These are phyloP conservation scores for Crossaster papposus DNA, from an alignment of 53 echinoderm and acorn worm genomes.

Conservation along the genomic window DNA sequence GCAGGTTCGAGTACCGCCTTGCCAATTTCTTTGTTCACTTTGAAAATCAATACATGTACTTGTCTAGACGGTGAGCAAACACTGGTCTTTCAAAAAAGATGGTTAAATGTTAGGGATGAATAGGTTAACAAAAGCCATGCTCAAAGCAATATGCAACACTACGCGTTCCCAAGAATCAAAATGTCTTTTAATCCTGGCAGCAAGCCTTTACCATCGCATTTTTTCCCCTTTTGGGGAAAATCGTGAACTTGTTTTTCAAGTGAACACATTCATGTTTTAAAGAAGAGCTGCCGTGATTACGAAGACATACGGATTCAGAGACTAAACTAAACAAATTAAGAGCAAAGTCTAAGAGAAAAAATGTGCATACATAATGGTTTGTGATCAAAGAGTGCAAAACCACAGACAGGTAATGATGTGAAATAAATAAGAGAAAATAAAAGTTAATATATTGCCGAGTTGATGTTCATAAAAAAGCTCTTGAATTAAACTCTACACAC, in stretches of 20 bases:
- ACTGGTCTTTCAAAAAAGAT: background rate
- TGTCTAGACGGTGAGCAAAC: background rate
- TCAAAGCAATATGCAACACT: constrained; percentile 32
- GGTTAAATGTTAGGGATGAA: background rate
- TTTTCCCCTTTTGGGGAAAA: background rate
- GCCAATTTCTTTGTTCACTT: no score
- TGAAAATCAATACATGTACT: background rate
- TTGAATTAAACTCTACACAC: constrained; percentile 27
- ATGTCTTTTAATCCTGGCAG: background rate
- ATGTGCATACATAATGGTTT: constrained; percentile 43
- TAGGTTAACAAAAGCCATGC: constrained; percentile 39
- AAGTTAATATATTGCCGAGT: background rate
- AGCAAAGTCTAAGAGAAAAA: constrained; percentile 35
- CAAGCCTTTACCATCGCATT: background rate
- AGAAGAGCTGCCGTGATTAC: background rate
- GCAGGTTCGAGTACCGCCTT: no score
- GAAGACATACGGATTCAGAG: constrained; percentile 39
- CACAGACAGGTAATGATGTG: constrained; percentile 62
- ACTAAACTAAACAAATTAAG: background rate
- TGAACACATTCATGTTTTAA: background rate
- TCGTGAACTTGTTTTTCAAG: background rate
- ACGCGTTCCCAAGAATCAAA: constrained; percentile 4
- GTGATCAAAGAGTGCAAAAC: constrained; percentile 44
- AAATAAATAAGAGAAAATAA: constrained; percentile 28
- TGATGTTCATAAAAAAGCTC: constrained; percentile 21